phyloP scores from a whole-genome alignment of 2,113 vertebrate species.

The Pan troglodytes region DNA sequence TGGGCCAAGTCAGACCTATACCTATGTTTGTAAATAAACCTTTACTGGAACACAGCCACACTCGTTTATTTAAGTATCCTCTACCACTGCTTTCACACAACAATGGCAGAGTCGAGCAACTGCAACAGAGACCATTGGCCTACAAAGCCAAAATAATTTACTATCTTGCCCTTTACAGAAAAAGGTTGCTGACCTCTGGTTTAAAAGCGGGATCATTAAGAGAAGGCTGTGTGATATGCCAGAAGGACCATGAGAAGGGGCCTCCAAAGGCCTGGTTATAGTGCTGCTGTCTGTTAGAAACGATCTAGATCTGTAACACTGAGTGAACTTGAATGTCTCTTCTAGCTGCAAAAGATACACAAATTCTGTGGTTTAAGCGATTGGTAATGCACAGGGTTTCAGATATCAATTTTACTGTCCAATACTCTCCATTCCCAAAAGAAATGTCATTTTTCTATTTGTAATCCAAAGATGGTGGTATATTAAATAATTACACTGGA shows the following conservation, averaged over 20 bases:
- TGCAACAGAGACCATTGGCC: not conserved
- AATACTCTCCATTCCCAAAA: not conserved
- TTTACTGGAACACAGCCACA: not conserved
- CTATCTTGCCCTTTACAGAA: not conserved
- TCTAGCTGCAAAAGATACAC: not conserved
- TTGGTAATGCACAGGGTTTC: not conserved
- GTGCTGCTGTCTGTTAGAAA: not conserved
- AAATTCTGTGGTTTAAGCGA: not conserved
- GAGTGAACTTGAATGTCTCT: not conserved
- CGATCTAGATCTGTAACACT: not conserved
- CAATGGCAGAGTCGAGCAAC: not conserved
- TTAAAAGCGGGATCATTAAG: not conserved
- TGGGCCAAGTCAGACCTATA: not conserved
- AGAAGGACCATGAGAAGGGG: not conserved
- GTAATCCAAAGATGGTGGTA: not conserved
- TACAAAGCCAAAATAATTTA: not conserved
- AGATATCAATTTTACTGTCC: not conserved
- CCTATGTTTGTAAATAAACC: not conserved
- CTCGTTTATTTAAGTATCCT: not conserved
- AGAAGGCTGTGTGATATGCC: not conserved
- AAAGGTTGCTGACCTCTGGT: not conserved
- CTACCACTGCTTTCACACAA: not conserved
- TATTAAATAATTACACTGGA: not conserved
- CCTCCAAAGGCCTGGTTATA: not conserved
- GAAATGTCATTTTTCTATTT: not conserved